Evolutionary conservation across 2,888 invertebrate genomes (phyloP), one percentile per base, ranked within the genome.

Genomic region (Drosophila yooni): DNA sequence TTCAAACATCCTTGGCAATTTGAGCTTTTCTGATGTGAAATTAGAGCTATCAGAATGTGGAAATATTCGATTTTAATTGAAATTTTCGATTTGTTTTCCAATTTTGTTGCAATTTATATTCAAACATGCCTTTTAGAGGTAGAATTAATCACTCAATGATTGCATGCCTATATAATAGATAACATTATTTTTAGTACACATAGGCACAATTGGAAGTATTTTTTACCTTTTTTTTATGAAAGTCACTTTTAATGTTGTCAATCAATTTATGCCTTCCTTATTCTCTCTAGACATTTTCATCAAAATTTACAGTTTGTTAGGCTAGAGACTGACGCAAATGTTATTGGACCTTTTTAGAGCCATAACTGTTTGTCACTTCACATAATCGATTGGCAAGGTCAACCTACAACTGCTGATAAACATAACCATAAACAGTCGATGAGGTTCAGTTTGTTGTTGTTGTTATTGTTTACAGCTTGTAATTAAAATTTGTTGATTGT

Each of bases 401-500:
- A 69, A 71, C 46, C 57, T 72, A 29, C 67, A 72, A 61, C 68
- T 61, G 68, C 67, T 74, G 86, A 74, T 76, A 74, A 64, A 69
- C 70, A 83, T 76, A 81, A 78, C 82, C 79, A 76, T 82, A 71
- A 72, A 66, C 63, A 76, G 81, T 66, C 58, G 40, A 62, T 78
- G 78, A 59, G 58, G 64, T 76, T 58, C 70, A 48, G 79, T 15
- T 56, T 64, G 67, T 58, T 67, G 48, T 57, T 67, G 48, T 13
- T 70, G 51, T 56, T 68, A 51, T 67, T 73, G 65, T 75, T 78
- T 64, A 59, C 69, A 36, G 63, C 52, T 56, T 64, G 74, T 73
- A 88, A 88, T 84, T 86, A 88, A 83, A 83, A 84, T 88, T 84
- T 84, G 84, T 84, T 84, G 88, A 88, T 83, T 83, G 88, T 88